These are phyloP conservation scores for Discoglossus pictus DNA, from an alignment of 2,797 vertebrate genomes.

Conservation along the genomic window DNA sequence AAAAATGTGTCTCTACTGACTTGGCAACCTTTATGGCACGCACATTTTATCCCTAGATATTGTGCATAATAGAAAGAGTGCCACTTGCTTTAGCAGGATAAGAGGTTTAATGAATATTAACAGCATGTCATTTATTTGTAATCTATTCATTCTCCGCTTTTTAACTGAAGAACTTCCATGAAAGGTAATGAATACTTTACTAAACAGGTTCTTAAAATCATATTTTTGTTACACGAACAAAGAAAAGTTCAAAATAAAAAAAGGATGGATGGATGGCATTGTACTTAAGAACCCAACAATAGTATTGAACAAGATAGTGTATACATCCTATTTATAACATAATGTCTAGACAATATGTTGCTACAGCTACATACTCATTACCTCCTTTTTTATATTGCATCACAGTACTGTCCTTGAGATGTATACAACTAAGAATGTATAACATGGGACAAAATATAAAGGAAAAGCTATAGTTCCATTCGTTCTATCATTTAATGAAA, in stretches of 20 bases:
- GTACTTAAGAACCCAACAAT: background rate
- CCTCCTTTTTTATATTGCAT: too few relatives aligned
- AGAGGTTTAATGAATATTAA: conserved; percentile 52
- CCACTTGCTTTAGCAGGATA: conserved; percentile 48
- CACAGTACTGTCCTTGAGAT: too few relatives aligned
- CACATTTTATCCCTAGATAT: conserved; percentile 44
- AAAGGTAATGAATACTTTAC: conserved; percentile 48
- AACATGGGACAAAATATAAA: too few relatives aligned
- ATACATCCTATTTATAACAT: too few relatives aligned
- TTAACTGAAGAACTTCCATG: conserved; percentile 45
- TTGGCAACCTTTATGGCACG: conserved; percentile 48
- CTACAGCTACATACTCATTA: too few relatives aligned
- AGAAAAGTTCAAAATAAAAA: background rate
- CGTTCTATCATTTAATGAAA: too few relatives aligned
- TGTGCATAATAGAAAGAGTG: conserved; percentile 43
- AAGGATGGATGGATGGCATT: background rate
- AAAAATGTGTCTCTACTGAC: conserved; percentile 49
- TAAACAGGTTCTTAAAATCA: conserved; percentile 43
- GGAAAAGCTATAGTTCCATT: too few relatives aligned
- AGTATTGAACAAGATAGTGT: too few relatives aligned
- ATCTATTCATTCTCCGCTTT: conserved; percentile 49
- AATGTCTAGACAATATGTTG: too few relatives aligned
- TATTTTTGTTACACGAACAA: conserved; percentile 22
- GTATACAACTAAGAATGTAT: too few relatives aligned
- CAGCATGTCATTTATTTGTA: conserved; percentile 50